Evolutionary conservation across 2,113 vertebrate species (phyloP), one percentile per base, ranked within the genome.

Genomic region (Macquaria ambigua): DNA sequence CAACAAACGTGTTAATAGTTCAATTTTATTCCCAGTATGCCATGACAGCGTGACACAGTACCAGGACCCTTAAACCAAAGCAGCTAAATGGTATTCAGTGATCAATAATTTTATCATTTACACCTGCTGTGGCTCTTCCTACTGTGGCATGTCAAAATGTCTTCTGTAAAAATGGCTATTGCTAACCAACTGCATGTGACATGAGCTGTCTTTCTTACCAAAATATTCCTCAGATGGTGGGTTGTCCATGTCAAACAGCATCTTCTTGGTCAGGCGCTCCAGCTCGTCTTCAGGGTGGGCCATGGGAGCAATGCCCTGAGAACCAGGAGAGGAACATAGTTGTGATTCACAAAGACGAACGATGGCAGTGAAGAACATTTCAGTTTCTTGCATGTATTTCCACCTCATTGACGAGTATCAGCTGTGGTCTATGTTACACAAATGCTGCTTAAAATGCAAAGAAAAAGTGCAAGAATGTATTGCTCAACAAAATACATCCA

Each of bases 231-330:
- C 97, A 1, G 98, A 94, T 0, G 98, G 98, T 16, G 98, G 98
- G 90, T 99, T 96, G 90, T 99, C 97, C 98, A 99, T 99, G 90
- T 99, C 98, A 77, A 96, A 98, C 77, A 99, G 93, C 98, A 99
- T 99, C 96, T 99, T 99, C 95, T 99, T 99, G 89, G 98, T 99
- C 87, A 99, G 96, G 61, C 98, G 97, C 75, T 99, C 98, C 18
- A 99, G 93, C 86, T 99, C 98, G 68, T 99, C 98, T 83, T 99
- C 98, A 21, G 97, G 98, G 50, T 97, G 96, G 90, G 97, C 96
- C 9, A 90, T 50, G 6, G 95, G 90, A 37, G 91, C 95, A 41
- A 67, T 55, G n/a, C 81, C 90, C 95, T 96, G 90, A 92, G 89
- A 83, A 88, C 12, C 87, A 87, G 69, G 89, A 50, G 77, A 70